Evolutionary conservation across 2,113 vertebrate genomes (phyloP), one percentile per base, ranked within the genome.

Genomic region (Cervus canadensis): DNA sequence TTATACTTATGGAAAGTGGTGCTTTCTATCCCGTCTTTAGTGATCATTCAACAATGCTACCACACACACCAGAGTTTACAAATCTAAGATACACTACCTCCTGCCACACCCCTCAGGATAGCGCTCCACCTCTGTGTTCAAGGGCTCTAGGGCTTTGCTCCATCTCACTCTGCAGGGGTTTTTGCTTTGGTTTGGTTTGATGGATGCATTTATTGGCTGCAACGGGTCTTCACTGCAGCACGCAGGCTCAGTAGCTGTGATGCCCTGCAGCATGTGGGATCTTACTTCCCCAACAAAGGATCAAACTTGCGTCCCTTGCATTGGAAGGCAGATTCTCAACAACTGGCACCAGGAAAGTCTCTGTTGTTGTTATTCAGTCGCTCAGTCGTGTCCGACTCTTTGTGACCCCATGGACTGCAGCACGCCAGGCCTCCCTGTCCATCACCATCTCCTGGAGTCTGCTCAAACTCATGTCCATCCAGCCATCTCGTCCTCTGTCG

Each of bases 241-340:
- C 8, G 1, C 64, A 71, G 64, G n/a, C 17, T 36, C 64, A 71
- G 9, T 5, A 12, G 64, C 64, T 36, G 9, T 23, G 64, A 10
- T 6, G 19, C 64, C n/a, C 19, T 71, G 64, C 5, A 71, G 33
- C 64, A 5, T 19, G n/a, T 23, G 64, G 64, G 64, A 36, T 71
- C 64, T 23, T 71, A 71, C 64, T 71, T 71, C 64, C 64, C n/a
- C 64, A 71, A 71, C n/a, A 71, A 23, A 71, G n/a, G 19, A 71
- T n/a, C n/a, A n/a, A 36, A 36, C n/a, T 5, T 21, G n/a, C 0
- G 0, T 71, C 64, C 64, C n/a, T n/a, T 6, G n/a, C 19, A 10
- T 0, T 36, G 19, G 64, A 71, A 12, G n/a, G 64, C 64, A 71
- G 64, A 21, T 36, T 71, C n/a, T 21, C n/a, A 36, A 36, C 64